phyloP scores from a whole-genome alignment of 2,797 vertebrate species.

The Myotis planiceps region DNA sequence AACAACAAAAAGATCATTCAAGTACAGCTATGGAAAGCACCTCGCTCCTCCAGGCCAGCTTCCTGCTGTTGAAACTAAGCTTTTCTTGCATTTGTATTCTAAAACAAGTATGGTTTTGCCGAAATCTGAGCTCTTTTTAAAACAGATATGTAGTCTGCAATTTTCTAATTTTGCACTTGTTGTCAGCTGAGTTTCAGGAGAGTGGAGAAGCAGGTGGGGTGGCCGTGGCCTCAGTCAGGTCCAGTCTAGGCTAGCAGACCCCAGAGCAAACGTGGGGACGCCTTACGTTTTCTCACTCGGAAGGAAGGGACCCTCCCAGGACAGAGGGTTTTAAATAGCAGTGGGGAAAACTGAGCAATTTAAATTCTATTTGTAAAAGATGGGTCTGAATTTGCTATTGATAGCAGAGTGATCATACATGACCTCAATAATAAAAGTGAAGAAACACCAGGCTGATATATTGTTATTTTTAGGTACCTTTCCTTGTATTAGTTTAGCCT shows the following conservation, averaged over 20 bases:
- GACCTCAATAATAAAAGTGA: constrained; percentile 25
- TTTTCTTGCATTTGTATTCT: background rate
- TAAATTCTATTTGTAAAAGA: constrained; percentile 14
- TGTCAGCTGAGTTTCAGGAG: background rate
- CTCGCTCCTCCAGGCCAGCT: background rate
- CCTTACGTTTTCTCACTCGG: background rate
- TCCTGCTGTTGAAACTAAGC: background rate
- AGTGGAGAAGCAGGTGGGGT: background rate
- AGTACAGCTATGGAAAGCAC: background rate
- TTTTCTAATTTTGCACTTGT: background rate
- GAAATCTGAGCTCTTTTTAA: background rate
- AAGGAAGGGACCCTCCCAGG: background rate
- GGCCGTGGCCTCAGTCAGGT: background rate
- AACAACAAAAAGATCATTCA: background rate
- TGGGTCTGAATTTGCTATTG: background rate
- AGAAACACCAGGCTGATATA: background rate
- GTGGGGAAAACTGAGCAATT: background rate
- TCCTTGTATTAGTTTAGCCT: background rate
- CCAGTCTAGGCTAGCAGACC: background rate
- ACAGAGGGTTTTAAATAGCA: background rate
- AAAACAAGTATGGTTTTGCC: background rate
- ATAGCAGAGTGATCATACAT: background rate
- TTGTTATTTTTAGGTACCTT: background rate
- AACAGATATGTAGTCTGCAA: background rate
- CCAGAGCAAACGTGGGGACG: background rate